Evolutionary conservation across 2,888 invertebrate genomes (phyloP).

Genomic region (Steinernema carpocapsae): DNA sequence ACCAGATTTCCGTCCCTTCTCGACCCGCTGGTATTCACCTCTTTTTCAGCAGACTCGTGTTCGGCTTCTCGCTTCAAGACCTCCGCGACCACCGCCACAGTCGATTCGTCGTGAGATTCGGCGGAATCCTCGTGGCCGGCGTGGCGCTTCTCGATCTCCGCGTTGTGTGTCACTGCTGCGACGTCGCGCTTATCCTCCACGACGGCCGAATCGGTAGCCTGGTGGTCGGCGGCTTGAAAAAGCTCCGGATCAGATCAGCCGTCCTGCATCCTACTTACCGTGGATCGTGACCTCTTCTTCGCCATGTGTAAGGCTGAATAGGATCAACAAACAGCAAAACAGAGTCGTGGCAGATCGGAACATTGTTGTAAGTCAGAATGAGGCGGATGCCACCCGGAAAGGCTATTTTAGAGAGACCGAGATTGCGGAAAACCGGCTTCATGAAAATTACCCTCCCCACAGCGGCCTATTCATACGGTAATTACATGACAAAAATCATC

Average conservation of each 20-base stretch:
- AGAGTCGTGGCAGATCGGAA: slow-evolving; percentile 21
- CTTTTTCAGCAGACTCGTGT: slow-evolving; percentile 6
- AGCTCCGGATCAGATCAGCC: too few species aligned
- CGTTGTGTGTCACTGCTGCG: not conserved
- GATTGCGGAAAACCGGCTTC: slow-evolving; percentile 29
- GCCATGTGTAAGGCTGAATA: not conserved
- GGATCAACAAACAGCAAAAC: not conserved
- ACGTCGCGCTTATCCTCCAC: not conserved
- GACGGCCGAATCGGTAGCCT: not conserved
- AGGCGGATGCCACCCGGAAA: not conserved
- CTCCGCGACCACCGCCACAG: not conserved
- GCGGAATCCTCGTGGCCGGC: not conserved
- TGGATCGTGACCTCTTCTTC: not conserved
- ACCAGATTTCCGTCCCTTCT: not conserved
- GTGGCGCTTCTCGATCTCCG: slow-evolving; percentile 2
- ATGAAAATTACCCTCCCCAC: slow-evolving; percentile 15
- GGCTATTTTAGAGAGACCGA: slow-evolving; percentile 33
- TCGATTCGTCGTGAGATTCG: not conserved
- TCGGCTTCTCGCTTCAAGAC: slow-evolving; percentile 7
- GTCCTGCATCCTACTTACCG: not conserved
- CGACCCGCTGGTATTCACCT: not conserved
- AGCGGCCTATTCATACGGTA: slow-evolving; percentile 23
- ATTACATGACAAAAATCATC: slow-evolving; percentile 34
- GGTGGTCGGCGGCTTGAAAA: not conserved
- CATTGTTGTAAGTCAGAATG: slow-evolving; percentile 25